These are phyloP conservation scores for Ispidina lecontei DNA, from an alignment of 2,797 vertebrate species.

Conservation along the genomic window DNA sequence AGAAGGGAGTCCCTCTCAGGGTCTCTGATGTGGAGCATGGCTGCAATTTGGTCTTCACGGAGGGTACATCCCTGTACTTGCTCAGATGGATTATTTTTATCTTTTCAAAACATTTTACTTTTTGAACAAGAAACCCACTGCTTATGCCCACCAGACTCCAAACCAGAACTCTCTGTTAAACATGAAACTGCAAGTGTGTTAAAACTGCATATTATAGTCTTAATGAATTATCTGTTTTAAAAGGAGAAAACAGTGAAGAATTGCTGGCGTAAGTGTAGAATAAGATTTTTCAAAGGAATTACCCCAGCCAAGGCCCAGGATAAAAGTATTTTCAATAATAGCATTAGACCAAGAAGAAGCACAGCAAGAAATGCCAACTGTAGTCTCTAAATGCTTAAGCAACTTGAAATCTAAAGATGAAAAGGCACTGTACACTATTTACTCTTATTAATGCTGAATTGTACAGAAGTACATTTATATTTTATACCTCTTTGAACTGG, in stretches of 20 bases:
- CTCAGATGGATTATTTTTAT: neutral
- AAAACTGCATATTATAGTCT: neutral
- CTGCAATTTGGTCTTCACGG: neutral
- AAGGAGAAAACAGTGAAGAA: slow-evolving; percentile 13
- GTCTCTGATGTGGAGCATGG: neutral
- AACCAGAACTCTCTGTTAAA: neutral
- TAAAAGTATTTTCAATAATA: slow-evolving; percentile 71
- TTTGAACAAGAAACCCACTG: neutral
- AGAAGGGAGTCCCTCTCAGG: neutral
- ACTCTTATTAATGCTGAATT: slow-evolving; percentile 68
- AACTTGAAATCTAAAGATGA: slow-evolving; percentile 71
- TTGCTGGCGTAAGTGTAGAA: slow-evolving; percentile 28
- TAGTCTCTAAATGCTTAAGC: slow-evolving; percentile 67
- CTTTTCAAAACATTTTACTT: neutral
- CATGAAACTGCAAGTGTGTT: neutral
- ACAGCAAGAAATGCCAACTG: slow-evolving; percentile 68
- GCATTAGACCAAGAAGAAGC: slow-evolving; percentile 64
- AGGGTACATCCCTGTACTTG: neutral
- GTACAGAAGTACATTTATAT: slow-evolving; percentile 69
- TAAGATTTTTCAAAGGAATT: slow-evolving; percentile 64
- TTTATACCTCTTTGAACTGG: slow-evolving; percentile 63
- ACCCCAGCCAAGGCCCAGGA: slow-evolving; percentile 49
- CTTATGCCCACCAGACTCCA: neutral
- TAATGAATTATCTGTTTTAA: slow-evolving; percentile 51
- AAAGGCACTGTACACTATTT: slow-evolving; percentile 65